These are phyloP conservation scores for Netelia inedita DNA, from an alignment of 2,888 invertebrate species.

Conservation along the genomic window DNA sequence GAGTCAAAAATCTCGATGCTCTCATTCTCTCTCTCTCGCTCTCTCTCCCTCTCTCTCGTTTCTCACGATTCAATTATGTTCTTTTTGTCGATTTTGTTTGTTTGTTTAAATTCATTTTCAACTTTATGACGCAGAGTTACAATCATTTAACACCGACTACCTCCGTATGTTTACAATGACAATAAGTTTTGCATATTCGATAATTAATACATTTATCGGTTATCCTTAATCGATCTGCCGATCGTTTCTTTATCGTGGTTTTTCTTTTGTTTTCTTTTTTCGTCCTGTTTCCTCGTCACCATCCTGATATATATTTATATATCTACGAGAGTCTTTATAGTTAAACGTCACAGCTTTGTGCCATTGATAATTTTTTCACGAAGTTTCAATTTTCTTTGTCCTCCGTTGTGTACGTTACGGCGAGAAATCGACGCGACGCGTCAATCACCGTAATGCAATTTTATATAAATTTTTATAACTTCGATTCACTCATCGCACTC, in stretches of 20 bases:
- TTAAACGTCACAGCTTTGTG: constrained; percentile 63
- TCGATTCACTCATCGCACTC: constrained; percentile 31
- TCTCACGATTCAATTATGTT: constrained; percentile 58
- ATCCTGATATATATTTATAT: constrained; percentile 33
- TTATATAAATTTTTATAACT: constrained; percentile 36
- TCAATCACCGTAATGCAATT: constrained; percentile 37
- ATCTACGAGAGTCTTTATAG: constrained; percentile 60
- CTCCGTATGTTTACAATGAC: constrained; percentile 75
- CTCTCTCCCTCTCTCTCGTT: not conserved
- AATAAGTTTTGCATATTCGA: constrained; percentile 69
- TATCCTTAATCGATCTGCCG: constrained; percentile 47
- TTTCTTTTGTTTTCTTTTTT: constrained; percentile 54
- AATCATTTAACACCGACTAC: constrained; percentile 76
- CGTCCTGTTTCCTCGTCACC: constrained; percentile 46
- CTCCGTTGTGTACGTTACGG: constrained; percentile 28
- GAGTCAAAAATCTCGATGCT: constrained; percentile 5
- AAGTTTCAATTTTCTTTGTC: constrained; percentile 25
- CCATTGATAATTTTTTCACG: constrained; percentile 41
- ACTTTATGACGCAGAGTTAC: constrained; percentile 63
- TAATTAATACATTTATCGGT: constrained; percentile 71
- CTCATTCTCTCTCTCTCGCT: not conserved
- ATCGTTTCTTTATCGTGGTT: constrained; percentile 68
- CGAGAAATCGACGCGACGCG: constrained; percentile 53
- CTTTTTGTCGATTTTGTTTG: not conserved
- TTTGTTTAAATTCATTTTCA: constrained; percentile 33